phyloP scores from a whole-genome alignment of 2,888 invertebrate species.

The Zaprionus obscuricornis region DNA sequence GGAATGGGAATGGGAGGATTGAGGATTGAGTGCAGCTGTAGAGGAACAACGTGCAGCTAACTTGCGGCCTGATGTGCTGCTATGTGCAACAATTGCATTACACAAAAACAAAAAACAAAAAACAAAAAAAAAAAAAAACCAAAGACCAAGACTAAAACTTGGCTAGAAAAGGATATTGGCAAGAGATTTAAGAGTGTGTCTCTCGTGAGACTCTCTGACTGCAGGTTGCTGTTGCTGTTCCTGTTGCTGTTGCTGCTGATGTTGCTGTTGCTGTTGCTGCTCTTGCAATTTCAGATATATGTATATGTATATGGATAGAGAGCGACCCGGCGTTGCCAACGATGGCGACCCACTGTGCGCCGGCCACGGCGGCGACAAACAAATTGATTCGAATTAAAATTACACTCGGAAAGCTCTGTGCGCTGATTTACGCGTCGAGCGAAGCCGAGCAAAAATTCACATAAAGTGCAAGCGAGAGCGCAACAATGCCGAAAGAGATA shows the following conservation, averaged over 20 bases:
- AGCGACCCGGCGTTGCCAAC: slow-evolving; percentile 24
- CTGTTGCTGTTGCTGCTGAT: too few relatives aligned
- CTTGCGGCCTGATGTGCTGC: too few relatives aligned
- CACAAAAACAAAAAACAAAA: slow-evolving; percentile 6
- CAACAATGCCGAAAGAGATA: neutral
- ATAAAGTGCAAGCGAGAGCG: neutral
- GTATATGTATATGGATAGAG: too few relatives aligned
- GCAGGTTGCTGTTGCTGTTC: too few relatives aligned
- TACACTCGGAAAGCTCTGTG: slow-evolving; percentile 53
- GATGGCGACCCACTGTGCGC: slow-evolving; percentile 58
- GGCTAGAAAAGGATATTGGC: neutral
- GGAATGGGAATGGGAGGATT: slow-evolving; percentile 28
- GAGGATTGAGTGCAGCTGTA: too few relatives aligned
- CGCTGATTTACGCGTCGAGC: slow-evolving; percentile 55
- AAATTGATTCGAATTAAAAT: slow-evolving; percentile 77
- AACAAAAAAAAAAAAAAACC: neutral
- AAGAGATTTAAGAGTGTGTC: too few relatives aligned
- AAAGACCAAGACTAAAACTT: neutral
- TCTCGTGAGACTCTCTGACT: too few relatives aligned
- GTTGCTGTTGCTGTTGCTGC: slow-evolving; percentile 3
- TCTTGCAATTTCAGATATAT: too few relatives aligned
- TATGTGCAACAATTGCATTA: slow-evolving; percentile 47
- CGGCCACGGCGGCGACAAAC: slow-evolving; percentile 75
- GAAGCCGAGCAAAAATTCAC: slow-evolving; percentile 2
- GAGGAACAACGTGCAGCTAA: too few relatives aligned